Conservation (phyloP, 2,888 invertebrate genomes). For the Drosophila borealis region DNA sequence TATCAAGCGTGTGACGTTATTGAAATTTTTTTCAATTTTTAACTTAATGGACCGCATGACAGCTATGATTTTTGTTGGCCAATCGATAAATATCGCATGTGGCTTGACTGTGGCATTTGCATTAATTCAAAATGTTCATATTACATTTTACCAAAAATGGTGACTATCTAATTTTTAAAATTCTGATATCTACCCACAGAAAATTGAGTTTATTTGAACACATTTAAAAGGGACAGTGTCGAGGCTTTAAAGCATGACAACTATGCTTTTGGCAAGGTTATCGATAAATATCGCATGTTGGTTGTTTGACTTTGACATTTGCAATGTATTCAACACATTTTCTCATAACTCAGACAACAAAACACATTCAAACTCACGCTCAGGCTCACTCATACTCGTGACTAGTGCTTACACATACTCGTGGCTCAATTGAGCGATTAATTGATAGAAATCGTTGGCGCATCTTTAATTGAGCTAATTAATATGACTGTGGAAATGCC, state of each 20-base stretch:
- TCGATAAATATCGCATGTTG: constrained; percentile 20
- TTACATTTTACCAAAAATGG: too few species aligned
- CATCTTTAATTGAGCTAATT: constrained; percentile 56
- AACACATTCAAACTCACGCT: constrained; percentile 4
- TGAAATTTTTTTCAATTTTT: too few species aligned
- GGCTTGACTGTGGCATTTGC: too few species aligned
- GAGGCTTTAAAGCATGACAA: neutral
- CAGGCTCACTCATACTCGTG: constrained; percentile 5
- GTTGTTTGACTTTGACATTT: constrained; percentile 46
- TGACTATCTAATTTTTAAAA: too few species aligned
- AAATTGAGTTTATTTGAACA: too few species aligned
- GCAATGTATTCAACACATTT: constrained; percentile 26
- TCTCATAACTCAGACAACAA: neutral
- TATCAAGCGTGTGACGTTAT: too few species aligned
- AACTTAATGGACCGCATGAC: too few species aligned
- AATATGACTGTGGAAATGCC: constrained; percentile 15
- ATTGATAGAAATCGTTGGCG: constrained; percentile 41
- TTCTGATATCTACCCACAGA: too few species aligned
- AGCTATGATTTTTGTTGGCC: too few species aligned
- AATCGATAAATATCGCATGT: too few species aligned
- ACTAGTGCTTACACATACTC: constrained; percentile 2
- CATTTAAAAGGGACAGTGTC: too few species aligned
- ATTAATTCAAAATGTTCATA: too few species aligned
- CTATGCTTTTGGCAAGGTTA: constrained; percentile 12
- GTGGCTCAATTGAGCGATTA: constrained; percentile 46